Conservation (phyloP, 2,888 invertebrate genomes). For the Perdita meconis region DNA sequence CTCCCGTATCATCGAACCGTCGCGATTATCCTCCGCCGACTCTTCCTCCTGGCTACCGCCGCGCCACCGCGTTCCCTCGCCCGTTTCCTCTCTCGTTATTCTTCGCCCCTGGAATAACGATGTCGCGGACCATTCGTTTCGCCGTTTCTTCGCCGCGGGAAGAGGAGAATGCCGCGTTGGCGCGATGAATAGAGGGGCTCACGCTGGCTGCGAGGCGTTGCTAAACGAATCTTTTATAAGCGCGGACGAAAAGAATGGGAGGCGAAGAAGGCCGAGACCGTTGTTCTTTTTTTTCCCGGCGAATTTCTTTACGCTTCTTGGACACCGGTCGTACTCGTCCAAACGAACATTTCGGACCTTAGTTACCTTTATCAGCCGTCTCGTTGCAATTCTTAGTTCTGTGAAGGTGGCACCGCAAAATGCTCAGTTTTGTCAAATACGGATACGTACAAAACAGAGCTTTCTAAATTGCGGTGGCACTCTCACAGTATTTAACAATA, state of each 20-base stretch:
- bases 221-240: neutral
- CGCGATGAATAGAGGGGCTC: neutral
- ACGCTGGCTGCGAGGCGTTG: neutral
- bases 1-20: conserved; percentile 13
- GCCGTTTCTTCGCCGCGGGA: neutral
- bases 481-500: no score
- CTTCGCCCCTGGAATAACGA: conserved; percentile 12
- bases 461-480: no score
- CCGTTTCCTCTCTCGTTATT: conserved; percentile 7
- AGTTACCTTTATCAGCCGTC: neutral
- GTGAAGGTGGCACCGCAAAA: no score
- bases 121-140: conserved; percentile 3
- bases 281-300: neutral
- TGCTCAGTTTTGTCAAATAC: no score
- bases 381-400: neutral
- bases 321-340: neutral
- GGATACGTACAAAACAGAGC: no score
- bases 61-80: no score
- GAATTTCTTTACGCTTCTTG: neutral
- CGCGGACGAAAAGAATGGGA: neutral
- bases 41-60: no score
- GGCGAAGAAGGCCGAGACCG: neutral
- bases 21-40: conserved; percentile 34
- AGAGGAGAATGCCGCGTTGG: neutral
- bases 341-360: neutral